Base-by-base conservation (phyloP, 1,140 invertebrate genomes). In the Euwallacea fornicatus region DNA sequence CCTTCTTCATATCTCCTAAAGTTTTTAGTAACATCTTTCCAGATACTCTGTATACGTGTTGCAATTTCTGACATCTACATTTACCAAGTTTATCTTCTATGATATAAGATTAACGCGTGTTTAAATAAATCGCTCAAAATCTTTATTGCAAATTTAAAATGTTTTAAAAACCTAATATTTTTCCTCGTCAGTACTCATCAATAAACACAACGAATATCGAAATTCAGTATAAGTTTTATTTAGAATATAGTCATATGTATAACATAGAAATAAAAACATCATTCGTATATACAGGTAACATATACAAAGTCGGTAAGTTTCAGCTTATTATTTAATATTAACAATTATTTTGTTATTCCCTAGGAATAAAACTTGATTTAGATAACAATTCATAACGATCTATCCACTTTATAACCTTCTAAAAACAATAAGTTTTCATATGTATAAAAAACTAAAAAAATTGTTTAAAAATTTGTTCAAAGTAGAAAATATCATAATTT, bases 171-270 rank as follows among this genome's bases (percentile, higher is more conserved):
- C 4, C 21, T 33, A 33, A 4, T 33, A 2, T 33, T 33, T 33
- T 33, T 33, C 4, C 21, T 33, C 21, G 21, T 33, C 21, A 33
- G 21, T 33, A 33, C 21, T 33, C 21, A 33, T 33, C 4, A 33
- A 33, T 33, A 56, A 56, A 56, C n/a, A 56, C 10, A 13, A 13
- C 55, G 21, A 13, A 58, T 63, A n/a, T 66, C 53, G 15, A 67
- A 67, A 67, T 67, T 67, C 42, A 13, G 65, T 67, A 67, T 67
- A 67, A 67, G 65, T 43, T 67, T 67, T 67, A 67, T 67, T 67
- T 67, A 67, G 65, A 67, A 67, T 67, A 67, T 67, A 67, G 42
- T 67, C 33, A 42, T 42, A 58, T 67, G 54, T 65, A 65, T 67
- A 67, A 67, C 65, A 67, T 67, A 59, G 10, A 67, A 67, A 67